These are phyloP conservation scores for Rotaria magnacalcarata DNA, from an alignment of 2,888 invertebrate species.

Conservation along the genomic window DNA sequence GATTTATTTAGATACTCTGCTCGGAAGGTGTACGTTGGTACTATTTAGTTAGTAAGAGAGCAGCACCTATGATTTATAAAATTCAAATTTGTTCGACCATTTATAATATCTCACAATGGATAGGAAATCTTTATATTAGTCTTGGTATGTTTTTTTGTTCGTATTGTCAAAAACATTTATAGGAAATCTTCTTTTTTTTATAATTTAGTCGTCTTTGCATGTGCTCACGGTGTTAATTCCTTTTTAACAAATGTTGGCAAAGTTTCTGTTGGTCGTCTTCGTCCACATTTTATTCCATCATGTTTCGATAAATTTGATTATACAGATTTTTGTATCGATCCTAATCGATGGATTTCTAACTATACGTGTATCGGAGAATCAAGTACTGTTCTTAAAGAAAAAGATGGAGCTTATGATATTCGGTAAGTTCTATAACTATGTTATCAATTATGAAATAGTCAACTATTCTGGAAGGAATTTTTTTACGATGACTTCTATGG, in stretches of 20 bases:
- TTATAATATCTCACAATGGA: conserved; percentile 38
- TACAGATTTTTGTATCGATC: neutral
- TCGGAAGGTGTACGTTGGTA: neutral
- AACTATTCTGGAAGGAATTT: too few species aligned
- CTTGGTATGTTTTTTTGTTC: neutral
- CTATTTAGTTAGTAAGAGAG: neutral
- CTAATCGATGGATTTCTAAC: neutral
- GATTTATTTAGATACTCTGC: neutral
- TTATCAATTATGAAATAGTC: too few species aligned
- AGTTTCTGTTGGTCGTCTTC: conserved; percentile 38
- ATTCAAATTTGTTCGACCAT: neutral
- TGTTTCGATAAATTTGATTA: conserved; percentile 38
- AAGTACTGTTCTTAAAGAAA: neutral
- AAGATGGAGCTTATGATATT: conserved; percentile 35
- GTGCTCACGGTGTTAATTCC: conserved; percentile 30
- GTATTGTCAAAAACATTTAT: neutral
- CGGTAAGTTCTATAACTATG: neutral
- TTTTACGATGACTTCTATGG: too few species aligned
- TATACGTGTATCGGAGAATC: conserved; percentile 22
- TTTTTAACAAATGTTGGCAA: conserved; percentile 45
- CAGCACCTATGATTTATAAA: neutral
- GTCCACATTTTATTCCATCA: conserved; percentile 43
- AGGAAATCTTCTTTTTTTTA: neutral
- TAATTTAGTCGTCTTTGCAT: neutral
- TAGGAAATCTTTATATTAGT: conserved; percentile 39